These are phyloP conservation scores for Chaetophractus vellerosus DNA, from an alignment of 2,797 vertebrate species.

Conservation along the genomic window DNA sequence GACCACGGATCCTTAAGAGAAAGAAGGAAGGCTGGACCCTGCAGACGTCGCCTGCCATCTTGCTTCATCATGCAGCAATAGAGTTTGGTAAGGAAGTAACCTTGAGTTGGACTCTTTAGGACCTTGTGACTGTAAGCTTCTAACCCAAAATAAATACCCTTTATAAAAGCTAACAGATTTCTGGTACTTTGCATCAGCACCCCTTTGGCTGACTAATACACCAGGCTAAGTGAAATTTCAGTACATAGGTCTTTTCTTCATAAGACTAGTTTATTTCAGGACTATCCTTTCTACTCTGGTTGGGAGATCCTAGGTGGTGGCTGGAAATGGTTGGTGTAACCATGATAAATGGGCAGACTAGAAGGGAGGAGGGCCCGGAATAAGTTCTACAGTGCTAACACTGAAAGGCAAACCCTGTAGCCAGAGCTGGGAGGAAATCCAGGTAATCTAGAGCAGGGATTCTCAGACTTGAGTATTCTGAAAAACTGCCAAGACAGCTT, in stretches of 20 bases:
- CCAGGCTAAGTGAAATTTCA: not conserved
- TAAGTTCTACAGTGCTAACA: not conserved
- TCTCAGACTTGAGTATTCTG: not conserved
- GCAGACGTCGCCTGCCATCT: too few species aligned
- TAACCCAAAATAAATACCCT: too few species aligned
- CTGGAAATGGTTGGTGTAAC: not conserved
- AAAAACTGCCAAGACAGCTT: not conserved
- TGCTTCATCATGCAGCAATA: too few species aligned
- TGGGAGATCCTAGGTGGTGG: not conserved
- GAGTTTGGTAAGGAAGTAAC: too few species aligned
- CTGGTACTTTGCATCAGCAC: too few species aligned
- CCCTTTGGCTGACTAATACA: too few species aligned
- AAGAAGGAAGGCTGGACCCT: too few species aligned
- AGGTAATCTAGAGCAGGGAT: not conserved
- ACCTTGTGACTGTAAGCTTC: too few species aligned
- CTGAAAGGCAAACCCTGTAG: not conserved
- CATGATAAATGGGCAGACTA: not conserved
- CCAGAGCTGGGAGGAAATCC: not conserved
- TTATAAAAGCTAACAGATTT: too few species aligned
- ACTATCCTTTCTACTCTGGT: not conserved
- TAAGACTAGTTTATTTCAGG: conserved; percentile 36
- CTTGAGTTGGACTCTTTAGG: too few species aligned
- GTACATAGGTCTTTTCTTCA: not conserved
- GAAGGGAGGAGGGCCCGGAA: not conserved
- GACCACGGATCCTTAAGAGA: too few species aligned